These are phyloP conservation scores for Lerista edwardsae DNA, from an alignment of 2,797 vertebrate species.

Conservation along the genomic window DNA sequence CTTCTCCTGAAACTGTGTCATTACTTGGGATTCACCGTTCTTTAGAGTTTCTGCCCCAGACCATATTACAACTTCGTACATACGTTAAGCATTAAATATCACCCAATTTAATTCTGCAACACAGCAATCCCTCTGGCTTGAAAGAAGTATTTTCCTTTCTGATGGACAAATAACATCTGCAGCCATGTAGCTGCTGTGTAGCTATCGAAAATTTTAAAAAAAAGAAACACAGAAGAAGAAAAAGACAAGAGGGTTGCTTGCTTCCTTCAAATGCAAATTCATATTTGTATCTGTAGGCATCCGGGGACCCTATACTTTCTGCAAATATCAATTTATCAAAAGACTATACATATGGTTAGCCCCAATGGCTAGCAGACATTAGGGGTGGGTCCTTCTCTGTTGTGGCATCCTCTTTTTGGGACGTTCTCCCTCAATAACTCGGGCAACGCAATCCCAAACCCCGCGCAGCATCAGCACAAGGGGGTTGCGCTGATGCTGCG, in stretches of 20 bases:
- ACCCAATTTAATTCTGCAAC: constrained; percentile 62
- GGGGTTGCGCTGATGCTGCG: too few relatives aligned
- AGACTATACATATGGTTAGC: background rate
- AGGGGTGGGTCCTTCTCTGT: too few relatives aligned
- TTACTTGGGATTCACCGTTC: constrained; percentile 33
- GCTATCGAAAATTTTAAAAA: constrained; percentile 58
- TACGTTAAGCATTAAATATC: constrained; percentile 70
- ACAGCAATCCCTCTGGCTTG: constrained; percentile 69
- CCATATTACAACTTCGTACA: constrained; percentile 51
- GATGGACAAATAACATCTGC: constrained; percentile 77
- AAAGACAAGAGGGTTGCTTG: constrained; percentile 56
- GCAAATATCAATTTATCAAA: background rate
- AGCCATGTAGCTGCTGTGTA: constrained; percentile 64
- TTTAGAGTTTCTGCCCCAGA: constrained; percentile 35
- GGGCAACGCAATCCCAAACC: too few relatives aligned
- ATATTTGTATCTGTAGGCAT: constrained; percentile 44
- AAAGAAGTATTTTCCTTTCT: constrained; percentile 78
- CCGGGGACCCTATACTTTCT: background rate
- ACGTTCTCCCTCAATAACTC: background rate
- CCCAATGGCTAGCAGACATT: background rate
- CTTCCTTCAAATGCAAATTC: constrained; percentile 54
- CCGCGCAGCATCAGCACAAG: too few relatives aligned
- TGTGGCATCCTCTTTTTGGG: too few relatives aligned
- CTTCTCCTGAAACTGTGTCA: background rate
- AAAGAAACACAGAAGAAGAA: background rate